Evolutionary conservation across 1,140 invertebrate species (phyloP).

Genomic region (Choristoneura fumiferana): DNA sequence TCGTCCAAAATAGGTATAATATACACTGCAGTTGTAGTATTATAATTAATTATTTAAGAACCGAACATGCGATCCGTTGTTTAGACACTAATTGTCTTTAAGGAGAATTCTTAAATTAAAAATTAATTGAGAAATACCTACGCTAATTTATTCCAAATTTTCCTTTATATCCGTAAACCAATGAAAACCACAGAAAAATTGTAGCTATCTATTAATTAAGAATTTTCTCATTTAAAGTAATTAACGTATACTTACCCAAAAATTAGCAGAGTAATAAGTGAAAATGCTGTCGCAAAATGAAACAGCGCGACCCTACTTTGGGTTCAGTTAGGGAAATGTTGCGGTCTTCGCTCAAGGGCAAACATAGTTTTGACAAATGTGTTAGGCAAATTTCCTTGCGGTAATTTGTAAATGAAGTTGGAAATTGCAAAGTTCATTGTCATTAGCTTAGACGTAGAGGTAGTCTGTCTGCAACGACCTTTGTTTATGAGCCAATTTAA

Average conservation of each 20-base stretch:
- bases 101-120: not conserved
- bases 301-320: not conserved
- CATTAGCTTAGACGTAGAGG: not conserved
- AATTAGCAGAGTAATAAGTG: not conserved
- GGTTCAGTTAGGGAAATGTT: conserved; percentile 8
- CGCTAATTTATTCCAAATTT: not conserved
- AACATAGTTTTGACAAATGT: conserved; percentile 23
- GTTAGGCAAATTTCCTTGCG: conserved; percentile 20
- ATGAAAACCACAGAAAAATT: not conserved
- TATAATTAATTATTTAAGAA: too few species aligned
- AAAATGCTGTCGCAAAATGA: not conserved
- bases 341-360: conserved; percentile 14
- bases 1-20: too few species aligned
- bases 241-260: not conserved
- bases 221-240: not conserved
- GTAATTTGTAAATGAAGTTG: conserved; percentile 22
- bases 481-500: conserved; percentile 4
- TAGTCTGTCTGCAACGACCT: not conserved
- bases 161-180: not conserved
- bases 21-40: too few species aligned
- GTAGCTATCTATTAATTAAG: not conserved
- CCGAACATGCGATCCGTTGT: too few species aligned
- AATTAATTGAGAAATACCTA: not conserved
- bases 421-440: conserved; percentile 17
- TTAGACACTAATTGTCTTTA: too few species aligned